Conservation (phyloP, 2,888 invertebrate genomes). For the Trachelus troglodyta region DNA sequence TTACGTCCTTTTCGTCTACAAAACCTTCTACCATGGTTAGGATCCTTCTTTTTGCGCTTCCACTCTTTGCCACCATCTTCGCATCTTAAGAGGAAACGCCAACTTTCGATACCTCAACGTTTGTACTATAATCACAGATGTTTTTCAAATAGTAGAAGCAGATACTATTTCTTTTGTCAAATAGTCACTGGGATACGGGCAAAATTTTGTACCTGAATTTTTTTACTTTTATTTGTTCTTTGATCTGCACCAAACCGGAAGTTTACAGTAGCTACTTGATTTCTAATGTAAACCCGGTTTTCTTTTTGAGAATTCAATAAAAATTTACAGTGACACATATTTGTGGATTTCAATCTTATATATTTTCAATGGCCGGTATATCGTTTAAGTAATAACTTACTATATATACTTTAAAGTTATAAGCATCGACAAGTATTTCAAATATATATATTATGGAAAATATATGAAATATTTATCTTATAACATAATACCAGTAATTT, state of each 20-base stretch:
- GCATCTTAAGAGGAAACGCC: neutral
- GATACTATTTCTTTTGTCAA: neutral
- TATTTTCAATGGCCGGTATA: no score
- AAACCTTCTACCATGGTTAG: neutral
- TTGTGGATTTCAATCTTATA: neutral
- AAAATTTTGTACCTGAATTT: neutral
- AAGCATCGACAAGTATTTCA: neutral
- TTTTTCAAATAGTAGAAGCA: neutral
- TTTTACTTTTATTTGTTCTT: neutral
- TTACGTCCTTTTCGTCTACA: conserved; percentile 31
- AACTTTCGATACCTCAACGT: neutral
- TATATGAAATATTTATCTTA: neutral
- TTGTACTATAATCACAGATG: neutral
- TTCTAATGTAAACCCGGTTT: conserved; percentile 6
- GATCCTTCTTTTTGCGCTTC: neutral
- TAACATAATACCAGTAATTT: neutral
- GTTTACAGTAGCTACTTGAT: conserved; percentile 13
- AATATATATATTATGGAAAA: neutral
- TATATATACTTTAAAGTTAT: neutral
- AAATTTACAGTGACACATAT: neutral
- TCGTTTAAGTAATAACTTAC: no score
- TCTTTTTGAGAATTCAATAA: neutral
- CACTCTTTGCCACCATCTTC: neutral
- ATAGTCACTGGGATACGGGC: neutral
- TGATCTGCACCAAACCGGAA: conserved; percentile 10